Evolutionary conservation across 1,140 invertebrate genomes (phyloP).

Genomic region (Zaprionus capensis): DNA sequence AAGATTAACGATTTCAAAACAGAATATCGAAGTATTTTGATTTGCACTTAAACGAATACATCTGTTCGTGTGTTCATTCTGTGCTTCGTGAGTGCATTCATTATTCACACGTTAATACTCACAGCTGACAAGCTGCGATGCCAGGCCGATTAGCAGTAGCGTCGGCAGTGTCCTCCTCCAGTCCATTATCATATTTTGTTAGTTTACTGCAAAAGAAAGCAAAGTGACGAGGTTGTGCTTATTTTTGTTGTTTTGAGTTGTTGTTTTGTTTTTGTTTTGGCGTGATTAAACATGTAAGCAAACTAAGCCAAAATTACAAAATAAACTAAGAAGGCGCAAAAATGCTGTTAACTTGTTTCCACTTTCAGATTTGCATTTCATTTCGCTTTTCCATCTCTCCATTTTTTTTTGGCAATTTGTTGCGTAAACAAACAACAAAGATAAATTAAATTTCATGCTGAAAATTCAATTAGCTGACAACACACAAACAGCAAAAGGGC

Average conservation of each 20-base stretch:
- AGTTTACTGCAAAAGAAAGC: slow-evolving; percentile 43
- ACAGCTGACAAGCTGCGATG: slow-evolving; percentile 33
- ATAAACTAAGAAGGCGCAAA: slow-evolving; percentile 5
- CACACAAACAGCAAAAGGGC: slow-evolving; percentile 60
- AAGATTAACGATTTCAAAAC: neutral
- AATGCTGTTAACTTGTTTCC: slow-evolving; percentile 46
- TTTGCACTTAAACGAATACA: neutral
- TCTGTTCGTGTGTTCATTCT: too few species aligned
- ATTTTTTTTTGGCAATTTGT: slow-evolving; percentile 62
- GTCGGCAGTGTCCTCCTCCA: slow-evolving; percentile 5
- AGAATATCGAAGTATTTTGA: neutral
- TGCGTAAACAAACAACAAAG: slow-evolving; percentile 76
- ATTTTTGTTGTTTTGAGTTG: slow-evolving; percentile 15
- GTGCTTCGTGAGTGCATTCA: neutral
- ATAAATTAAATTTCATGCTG: slow-evolving; percentile 81
- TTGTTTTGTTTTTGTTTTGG: neutral
- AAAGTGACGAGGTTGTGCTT: slow-evolving; percentile 43
- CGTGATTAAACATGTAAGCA: slow-evolving; percentile 22
- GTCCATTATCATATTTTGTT: slow-evolving; percentile 44
- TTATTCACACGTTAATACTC: slow-evolving; percentile 21
- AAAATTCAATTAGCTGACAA: slow-evolving; percentile 82
- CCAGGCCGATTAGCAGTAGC: slow-evolving; percentile 49
- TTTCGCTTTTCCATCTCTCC: slow-evolving; percentile 28
- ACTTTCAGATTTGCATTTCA: slow-evolving; percentile 47
- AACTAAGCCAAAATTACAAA: slow-evolving; percentile 52